Percentiles rank a stretch among this genome's conserved stretches.
These are phyloP conservation scores for Peribatodes rhomboidaria DNA, from an alignment of 2,888 invertebrate genomes.

Conservation along the genomic window DNA sequence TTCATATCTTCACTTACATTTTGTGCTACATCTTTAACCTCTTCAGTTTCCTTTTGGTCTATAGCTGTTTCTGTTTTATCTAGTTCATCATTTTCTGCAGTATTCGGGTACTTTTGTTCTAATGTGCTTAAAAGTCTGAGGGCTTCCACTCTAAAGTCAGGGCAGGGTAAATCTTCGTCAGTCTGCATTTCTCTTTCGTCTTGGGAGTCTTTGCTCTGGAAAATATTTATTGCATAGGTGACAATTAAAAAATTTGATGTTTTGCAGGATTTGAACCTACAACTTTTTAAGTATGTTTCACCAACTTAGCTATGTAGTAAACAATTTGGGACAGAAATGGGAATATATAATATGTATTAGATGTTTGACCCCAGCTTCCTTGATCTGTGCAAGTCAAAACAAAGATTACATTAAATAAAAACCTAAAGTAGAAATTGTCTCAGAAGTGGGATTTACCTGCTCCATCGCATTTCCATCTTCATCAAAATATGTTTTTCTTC, in stretches of 20 bases:
- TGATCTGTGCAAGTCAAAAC: no score
- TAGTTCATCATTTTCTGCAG: neutral
- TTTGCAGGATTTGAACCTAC: neutral
- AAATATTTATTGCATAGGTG: slow-evolving; percentile 12
- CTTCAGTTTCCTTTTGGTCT: slow-evolving; percentile 21
- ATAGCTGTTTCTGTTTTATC: neutral
- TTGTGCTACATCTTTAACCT: neutral
- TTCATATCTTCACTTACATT: slow-evolving; percentile 31
- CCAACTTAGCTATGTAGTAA: no score
- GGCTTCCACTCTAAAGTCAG: slow-evolving; percentile 60
- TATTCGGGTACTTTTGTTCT: slow-evolving; percentile 11
- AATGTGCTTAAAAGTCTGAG: slow-evolving; percentile 46
- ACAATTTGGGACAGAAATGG: no score
- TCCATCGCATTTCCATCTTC: slow-evolving; percentile 88
- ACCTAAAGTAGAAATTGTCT: neutral
- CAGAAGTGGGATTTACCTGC: slow-evolving; percentile 55
- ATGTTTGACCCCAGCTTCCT: no score
- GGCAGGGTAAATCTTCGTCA: slow-evolving; percentile 61
- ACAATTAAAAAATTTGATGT: neutral
- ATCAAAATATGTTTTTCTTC: slow-evolving; percentile 88
- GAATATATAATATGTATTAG: no score
- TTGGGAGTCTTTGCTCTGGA: slow-evolving; percentile 66
- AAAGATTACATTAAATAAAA: neutral
- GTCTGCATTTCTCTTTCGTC: slow-evolving; percentile 73
- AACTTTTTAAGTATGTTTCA: no score